Evolutionary conservation across 2,113 vertebrate species (phyloP), one percentile per base, ranked within the genome.

Genomic region (Gymnogyps californianus): DNA sequence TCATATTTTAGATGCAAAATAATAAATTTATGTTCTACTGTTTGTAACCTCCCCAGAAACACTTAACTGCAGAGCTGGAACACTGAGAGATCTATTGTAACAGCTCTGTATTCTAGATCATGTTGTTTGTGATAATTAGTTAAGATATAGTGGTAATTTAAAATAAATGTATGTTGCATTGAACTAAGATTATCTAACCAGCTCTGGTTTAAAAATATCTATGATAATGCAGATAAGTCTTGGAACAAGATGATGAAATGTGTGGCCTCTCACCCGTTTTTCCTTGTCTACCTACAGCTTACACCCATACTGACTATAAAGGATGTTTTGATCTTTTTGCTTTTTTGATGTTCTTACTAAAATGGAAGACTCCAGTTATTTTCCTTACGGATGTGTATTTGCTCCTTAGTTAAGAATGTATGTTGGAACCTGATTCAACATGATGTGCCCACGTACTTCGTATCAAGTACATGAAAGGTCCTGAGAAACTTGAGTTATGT

Each of bases 91-190:
- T 92, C 24, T 88, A 14, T 90, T 91, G 31, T 83, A 87, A 93
- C 80, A 76, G 26, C 19, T 83, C 62, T 83, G 18, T 81, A n/a
- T 67, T 93, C 5, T 3, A 80, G 29, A 81, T 40, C 10, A 61
- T 55, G n/a, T 46, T 83, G 44, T 70, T 72, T 61, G 51, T 91
- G 55, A 40, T 66, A 71, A 80, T 86, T 62, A 36, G 26, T 93
- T 70, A 75, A 49, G 66, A 46, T 81, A 28, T 49, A 71, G 18
- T 29, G 64, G 7, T 79, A 46, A 38, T 44, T 93, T 89, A 40
- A 96, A 96, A 89, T 93, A 96, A 98, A 96, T 70, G 4, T 49
- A 15, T 14, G 3, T 79, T 89, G 18, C 46, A 26, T 94, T 69
- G 82, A 81, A 58, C 25, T 55, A 42, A 67, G 38, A 31, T 79